These are phyloP conservation scores for Lytechinus variegatus DNA, from an alignment of 35 echinoderm and acorn worm species.

Conservation along the genomic window DNA sequence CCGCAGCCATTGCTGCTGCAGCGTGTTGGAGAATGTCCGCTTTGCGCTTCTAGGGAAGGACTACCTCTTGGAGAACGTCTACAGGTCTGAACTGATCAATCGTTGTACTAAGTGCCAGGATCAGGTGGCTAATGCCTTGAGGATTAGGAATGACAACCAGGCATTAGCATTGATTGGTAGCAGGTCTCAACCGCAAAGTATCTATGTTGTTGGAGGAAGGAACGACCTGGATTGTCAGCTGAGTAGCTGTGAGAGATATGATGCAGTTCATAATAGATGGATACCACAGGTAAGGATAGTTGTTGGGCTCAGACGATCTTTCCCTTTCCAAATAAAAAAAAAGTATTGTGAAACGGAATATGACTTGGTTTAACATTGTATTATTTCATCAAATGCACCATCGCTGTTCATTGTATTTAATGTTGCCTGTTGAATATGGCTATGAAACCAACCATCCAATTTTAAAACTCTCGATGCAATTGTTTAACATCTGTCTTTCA, in stretches of 20 bases:
- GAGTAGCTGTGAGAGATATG: conserved; percentile 92
- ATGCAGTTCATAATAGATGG: conserved; percentile 86
- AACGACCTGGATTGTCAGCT: conserved; percentile 96
- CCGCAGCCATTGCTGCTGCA: conserved; percentile 81
- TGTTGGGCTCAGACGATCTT: too few species aligned
- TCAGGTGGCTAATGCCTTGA: conserved; percentile 70
- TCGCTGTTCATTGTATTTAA: too few species aligned
- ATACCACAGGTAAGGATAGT: conserved; percentile 81
- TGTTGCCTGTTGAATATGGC: too few species aligned
- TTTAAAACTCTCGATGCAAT: too few species aligned
- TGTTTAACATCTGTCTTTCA: too few species aligned
- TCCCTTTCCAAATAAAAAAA: too few species aligned
- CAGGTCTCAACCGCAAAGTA: conserved; percentile 90
- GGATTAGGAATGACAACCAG: conserved; percentile 97
- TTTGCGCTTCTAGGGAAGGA: conserved; percentile 91
- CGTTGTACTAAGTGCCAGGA: conserved; percentile 84
- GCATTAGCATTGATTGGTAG: conserved; percentile 87
- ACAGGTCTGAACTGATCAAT: conserved; percentile 89
- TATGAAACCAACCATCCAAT: too few species aligned
- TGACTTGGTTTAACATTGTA: too few species aligned
- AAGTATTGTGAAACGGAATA: too few species aligned
- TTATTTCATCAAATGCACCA: too few species aligned
- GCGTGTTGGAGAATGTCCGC: conserved; percentile 78
- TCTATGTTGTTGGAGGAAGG: conserved; percentile 84
- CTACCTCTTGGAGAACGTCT: conserved; percentile 83